Evolutionary conservation across 53 echinoderm and acorn worm genomes (phyloP), one percentile per base, ranked within the genome.

Genomic region (Patiria pectinifera): DNA sequence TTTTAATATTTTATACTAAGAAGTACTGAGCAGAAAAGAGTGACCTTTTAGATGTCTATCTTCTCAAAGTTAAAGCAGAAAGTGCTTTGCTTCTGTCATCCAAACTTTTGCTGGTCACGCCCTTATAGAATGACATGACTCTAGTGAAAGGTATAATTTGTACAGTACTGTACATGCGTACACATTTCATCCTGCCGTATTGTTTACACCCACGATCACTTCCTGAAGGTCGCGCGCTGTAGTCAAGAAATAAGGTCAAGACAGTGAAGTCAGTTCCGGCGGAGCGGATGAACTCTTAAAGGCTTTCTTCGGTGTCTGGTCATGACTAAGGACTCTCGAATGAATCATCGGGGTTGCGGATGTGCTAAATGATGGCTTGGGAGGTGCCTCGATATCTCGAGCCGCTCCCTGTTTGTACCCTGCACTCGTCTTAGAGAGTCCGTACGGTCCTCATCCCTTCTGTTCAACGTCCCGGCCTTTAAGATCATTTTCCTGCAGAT

Each of bases 301-400:
- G 24, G 4, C 21, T 76, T 25, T 15, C 76, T 76, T 76, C 26
- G 1, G 25, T 76, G 48, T 45, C 74, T 22, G 18, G 19, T 4
- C 4, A 14, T 78, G 79, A 78, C 79, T 78, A 45, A 35, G 0
- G 1, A n/a, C 23, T 78, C 35, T 78, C 15, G 10, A 11, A 3
- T 78, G 44, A 78, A 45, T 78, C 79, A 78, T 18, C 35, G 25
- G 10, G 25, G 24, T 23, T 45, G 13, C 10, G 45, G 80, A 16
- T 80, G 80, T 47, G 48, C 13, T 53, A 8, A 53, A 53, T 53
- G 53, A 53, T n/a, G 49, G 18, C 4, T 46, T 45, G 78, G 53
- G 82, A 82, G 58, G 82, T 82, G 59, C 82, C 82, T 82, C 3
- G 49, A 82, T 82, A 19, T 12, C 45, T 45, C 80, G 45, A 22